These are phyloP conservation scores for Brachypalpus laphriformis DNA, from an alignment of 2,888 invertebrate species.

Conservation along the genomic window DNA sequence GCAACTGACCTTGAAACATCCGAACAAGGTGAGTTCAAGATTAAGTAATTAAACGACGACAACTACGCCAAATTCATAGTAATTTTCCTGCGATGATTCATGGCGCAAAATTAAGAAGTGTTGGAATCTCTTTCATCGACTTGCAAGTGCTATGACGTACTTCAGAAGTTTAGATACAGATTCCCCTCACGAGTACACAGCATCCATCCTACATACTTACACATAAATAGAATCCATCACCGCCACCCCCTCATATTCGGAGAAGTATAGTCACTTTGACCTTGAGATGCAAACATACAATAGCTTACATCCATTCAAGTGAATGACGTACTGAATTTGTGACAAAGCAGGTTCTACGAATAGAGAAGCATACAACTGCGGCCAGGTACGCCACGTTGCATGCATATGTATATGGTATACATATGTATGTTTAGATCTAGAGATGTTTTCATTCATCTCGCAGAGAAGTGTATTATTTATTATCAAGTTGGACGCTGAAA, in stretches of 20 bases:
- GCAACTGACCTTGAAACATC: constrained; percentile 16
- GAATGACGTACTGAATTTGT: constrained; percentile 58
- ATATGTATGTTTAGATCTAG: constrained; percentile 35
- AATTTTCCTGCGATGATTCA: constrained; percentile 39
- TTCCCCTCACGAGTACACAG: constrained; percentile 4
- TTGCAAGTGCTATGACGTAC: constrained; percentile 57
- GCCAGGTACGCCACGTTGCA: constrained; percentile 39
- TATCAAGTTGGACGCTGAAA: constrained; percentile 31
- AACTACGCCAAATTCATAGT: not conserved
- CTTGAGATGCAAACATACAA: constrained; percentile 67
- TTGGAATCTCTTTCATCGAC: constrained; percentile 25
- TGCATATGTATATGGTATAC: not conserved
- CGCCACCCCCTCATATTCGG: constrained; percentile 5
- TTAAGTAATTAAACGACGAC: not conserved
- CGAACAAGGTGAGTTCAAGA: constrained; percentile 44
- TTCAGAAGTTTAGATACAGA: constrained; percentile 25
- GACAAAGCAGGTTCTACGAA: constrained; percentile 29
- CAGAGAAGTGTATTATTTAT: not conserved
- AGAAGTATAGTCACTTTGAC: constrained; percentile 60
- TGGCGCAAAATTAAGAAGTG: constrained; percentile 15
- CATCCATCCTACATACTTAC: constrained; percentile 31
- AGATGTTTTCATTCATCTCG: constrained; percentile 64
- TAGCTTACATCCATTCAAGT: constrained; percentile 41
- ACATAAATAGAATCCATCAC: constrained; percentile 10
- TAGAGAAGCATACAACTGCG: constrained; percentile 31